Evolutionary conservation across 2,888 invertebrate species (phyloP).

Genomic region (Eristalis tenax): DNA sequence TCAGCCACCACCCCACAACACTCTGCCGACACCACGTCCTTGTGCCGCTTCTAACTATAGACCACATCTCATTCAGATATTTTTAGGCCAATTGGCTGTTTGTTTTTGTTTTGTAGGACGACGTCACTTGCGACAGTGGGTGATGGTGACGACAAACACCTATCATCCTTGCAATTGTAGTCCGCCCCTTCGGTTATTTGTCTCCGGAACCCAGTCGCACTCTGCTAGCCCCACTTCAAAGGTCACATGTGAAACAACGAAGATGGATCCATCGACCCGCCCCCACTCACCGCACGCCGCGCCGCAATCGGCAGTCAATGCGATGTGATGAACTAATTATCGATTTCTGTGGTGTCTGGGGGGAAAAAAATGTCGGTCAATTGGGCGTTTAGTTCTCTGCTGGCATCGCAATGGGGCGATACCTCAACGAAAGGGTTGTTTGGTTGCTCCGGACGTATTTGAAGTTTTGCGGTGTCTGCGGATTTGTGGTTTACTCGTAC

Average conservation of each 20-base stretch:
- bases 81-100: constrained; percentile 52
- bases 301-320: neutral
- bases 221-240: constrained; percentile 30
- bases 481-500: constrained; percentile 13
- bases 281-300: neutral
- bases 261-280: constrained; percentile 39
- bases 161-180: constrained; percentile 20
- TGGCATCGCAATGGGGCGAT: constrained; percentile 21
- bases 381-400: constrained; percentile 36
- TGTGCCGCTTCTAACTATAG: constrained; percentile 55
- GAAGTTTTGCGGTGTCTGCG: neutral
- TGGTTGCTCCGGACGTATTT: constrained; percentile 1
- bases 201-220: constrained; percentile 28
- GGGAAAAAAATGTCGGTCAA: constrained; percentile 46
- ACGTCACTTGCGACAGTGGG: neutral
- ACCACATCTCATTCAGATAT: constrained; percentile 32
- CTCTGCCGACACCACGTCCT: constrained; percentile 50
- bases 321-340: constrained; percentile 46
- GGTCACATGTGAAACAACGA: constrained; percentile 54
- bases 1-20: constrained; percentile 1
- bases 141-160: neutral
- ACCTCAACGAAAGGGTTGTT: constrained; percentile 8
- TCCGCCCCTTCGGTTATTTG: constrained; percentile 43
- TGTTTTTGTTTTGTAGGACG: neutral
- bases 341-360: constrained; percentile 43